Evolutionary conservation across 2,797 vertebrate species (phyloP).

Genomic region (Coccyzus lansbergi): DNA sequence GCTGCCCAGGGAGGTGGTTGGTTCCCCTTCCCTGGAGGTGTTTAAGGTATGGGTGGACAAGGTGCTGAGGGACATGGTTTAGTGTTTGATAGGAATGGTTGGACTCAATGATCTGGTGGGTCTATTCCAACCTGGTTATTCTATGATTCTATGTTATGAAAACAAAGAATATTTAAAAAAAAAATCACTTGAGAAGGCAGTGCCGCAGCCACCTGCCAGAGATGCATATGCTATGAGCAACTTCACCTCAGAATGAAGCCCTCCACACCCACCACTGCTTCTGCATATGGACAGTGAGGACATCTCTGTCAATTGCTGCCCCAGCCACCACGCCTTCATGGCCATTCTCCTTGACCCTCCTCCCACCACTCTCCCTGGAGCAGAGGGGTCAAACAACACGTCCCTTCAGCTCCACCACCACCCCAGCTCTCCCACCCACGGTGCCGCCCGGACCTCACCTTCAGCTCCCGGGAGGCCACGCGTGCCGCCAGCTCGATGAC

Average conservation of each 20-base stretch:
- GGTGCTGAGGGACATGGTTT: no score
- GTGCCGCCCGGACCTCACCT: constrained; percentile 85
- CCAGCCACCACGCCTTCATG: constrained; percentile 52
- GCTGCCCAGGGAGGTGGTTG: no score
- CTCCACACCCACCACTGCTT: not conserved
- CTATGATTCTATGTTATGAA: no score
- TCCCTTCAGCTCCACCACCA: not conserved
- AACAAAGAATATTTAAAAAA: not conserved
- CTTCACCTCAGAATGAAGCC: not conserved
- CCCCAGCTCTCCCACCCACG: constrained; percentile 77
- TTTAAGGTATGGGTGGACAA: no score
- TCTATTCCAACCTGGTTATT: no score
- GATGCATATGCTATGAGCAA: not conserved
- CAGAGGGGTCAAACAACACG: not conserved
- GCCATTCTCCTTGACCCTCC: not conserved
- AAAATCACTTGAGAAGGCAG: constrained; percentile 40
- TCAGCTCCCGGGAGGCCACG: constrained; percentile 88
- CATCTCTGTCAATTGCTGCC: not conserved
- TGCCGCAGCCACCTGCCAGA: constrained; percentile 1
- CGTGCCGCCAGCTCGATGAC: constrained; percentile 87
- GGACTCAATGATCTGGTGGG: no score
- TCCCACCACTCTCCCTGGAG: constrained; percentile 18
- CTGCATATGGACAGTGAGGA: not conserved
- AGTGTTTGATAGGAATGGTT: no score
- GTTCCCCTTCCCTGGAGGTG: no score